Base-by-base conservation (phyloP, 1,140 invertebrate genomes). In the Globodera ellingtonae region DNA sequence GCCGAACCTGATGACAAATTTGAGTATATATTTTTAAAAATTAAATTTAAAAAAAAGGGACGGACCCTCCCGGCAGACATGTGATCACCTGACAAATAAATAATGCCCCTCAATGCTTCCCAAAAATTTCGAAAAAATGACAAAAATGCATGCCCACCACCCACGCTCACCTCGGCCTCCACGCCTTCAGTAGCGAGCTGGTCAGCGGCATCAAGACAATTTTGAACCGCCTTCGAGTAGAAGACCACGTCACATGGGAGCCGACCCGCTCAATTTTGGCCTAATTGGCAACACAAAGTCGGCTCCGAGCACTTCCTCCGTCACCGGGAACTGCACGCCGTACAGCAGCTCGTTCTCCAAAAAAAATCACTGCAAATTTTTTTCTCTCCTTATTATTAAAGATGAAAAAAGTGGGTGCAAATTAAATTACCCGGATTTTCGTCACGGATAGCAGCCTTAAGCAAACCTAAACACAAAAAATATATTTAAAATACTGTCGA, bases 321-420 rank as follows among this genome's bases (percentile, higher is more conserved):
- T 93, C 90, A 99, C 93, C 6, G 95, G 94, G 91, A 95, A 98
- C 80, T 93, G 91, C 62, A 92, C 90, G 86, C 97, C 97, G 90
- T 99, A 99, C 66, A 99, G 90, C 67, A 99, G 91, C 91, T 99
- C 98, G 91, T 99, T 97, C 91, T 99, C 98, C 66, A 99, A 90
- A 82, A 95, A 93, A 0, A 99, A n/a, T 95, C 67, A 99, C 97
- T 87, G 83, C 7, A 7, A 90, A 80, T n/a, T n/a, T n/a, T n/a
- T n/a, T n/a, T n/a, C n/a, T n/a, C n/a, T n/a, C n/a, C n/a, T n/a
- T n/a, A n/a, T n/a, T n/a, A n/a, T n/a, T n/a, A 72, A 79, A 85
- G 48, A 91, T 24, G 24, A 98, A 95, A 80, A 13, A 98, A 91
- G 84, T 96, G 95, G n/a, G n/a, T 91, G 93, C 35, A 59, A 79